Evolutionary conservation across 1,140 invertebrate species (phyloP).

Genomic region (Micrasema longulum): DNA sequence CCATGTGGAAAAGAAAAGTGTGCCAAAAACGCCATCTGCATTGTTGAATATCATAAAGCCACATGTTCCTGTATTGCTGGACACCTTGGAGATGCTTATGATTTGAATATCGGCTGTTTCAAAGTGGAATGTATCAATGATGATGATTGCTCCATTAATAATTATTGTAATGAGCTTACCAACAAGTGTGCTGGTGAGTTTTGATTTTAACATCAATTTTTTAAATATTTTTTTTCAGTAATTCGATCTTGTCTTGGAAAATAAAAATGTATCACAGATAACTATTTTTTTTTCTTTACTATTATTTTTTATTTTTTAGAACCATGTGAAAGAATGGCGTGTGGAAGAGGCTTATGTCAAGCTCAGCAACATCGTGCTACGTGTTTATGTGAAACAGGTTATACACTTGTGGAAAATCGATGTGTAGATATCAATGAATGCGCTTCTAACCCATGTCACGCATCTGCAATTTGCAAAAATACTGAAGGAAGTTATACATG

Average conservation of each 20-base stretch:
- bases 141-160: conserved; percentile 80
- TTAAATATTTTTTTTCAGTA: too few relatives aligned
- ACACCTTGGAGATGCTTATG: conserved; percentile 82
- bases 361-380: conserved; percentile 76
- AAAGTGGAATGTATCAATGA: conserved; percentile 85
- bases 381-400: conserved; percentile 84
- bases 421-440: conserved; percentile 90
- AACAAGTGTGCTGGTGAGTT: conserved; percentile 81
- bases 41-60: conserved; percentile 76
- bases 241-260: too few relatives aligned
- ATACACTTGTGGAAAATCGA: conserved; percentile 72
- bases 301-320: conserved; percentile 64
- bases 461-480: conserved; percentile 82
- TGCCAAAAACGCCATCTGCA: conserved; percentile 80
- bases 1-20: conserved; percentile 78
- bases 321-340: conserved; percentile 80
- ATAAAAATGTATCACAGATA: too few relatives aligned
- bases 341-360: conserved; percentile 80
- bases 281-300: too few relatives aligned
- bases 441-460: conserved; percentile 78
- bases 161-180: conserved; percentile 77
- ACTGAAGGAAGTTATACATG: conserved; percentile 81
- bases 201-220: too few relatives aligned
- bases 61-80: conserved; percentile 81
- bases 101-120: conserved; percentile 80